Evolutionary conservation across 2,888 invertebrate species (phyloP).

Genomic region (Matsumyia berberina): DNA sequence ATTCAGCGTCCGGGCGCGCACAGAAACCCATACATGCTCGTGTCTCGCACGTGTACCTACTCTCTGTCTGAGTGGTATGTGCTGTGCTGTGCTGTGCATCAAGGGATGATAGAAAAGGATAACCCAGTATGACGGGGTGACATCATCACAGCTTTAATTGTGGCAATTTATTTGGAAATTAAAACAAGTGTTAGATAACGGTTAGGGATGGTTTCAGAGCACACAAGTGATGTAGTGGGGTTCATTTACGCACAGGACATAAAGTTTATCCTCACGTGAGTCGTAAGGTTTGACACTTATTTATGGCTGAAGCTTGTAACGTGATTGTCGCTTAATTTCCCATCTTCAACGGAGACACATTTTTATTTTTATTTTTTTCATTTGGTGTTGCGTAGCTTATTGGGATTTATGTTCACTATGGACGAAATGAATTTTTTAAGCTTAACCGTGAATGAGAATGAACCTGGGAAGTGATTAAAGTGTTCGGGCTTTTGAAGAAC

Average conservation of each 20-base stretch:
- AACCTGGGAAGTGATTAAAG: constrained; percentile 52
- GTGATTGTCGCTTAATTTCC: constrained; percentile 58
- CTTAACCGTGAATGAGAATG: constrained; percentile 17
- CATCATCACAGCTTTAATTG: constrained; percentile 74
- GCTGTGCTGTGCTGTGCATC: constrained; percentile 13
- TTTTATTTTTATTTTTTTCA: constrained; percentile 5
- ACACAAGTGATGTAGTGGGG: constrained; percentile 33
- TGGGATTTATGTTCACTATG: constrained; percentile 56
- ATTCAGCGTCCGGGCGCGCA: constrained; percentile 58
- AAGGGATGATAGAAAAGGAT: constrained; percentile 44
- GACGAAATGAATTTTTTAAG: constrained; percentile 46
- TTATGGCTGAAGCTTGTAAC: constrained; percentile 61
- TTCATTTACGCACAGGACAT: constrained; percentile 54
- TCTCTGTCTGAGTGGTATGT: constrained; percentile 6
- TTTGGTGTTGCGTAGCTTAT: constrained; percentile 29
- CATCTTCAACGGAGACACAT: constrained; percentile 9
- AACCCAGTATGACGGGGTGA: constrained; percentile 56
- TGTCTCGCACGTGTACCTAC: constrained; percentile 42
- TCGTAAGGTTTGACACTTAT: constrained; percentile 70
- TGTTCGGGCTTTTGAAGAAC: constrained; percentile 17
- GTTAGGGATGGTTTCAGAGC: constrained; percentile 42
- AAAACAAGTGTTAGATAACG: constrained; percentile 74
- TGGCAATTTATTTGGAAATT: constrained; percentile 75
- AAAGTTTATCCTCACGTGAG: constrained; percentile 65
- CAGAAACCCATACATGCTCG: constrained; percentile 1